Evolutionary conservation across 2,113 vertebrate genomes (phyloP).

Genomic region (Leptosomus discolor): DNA sequence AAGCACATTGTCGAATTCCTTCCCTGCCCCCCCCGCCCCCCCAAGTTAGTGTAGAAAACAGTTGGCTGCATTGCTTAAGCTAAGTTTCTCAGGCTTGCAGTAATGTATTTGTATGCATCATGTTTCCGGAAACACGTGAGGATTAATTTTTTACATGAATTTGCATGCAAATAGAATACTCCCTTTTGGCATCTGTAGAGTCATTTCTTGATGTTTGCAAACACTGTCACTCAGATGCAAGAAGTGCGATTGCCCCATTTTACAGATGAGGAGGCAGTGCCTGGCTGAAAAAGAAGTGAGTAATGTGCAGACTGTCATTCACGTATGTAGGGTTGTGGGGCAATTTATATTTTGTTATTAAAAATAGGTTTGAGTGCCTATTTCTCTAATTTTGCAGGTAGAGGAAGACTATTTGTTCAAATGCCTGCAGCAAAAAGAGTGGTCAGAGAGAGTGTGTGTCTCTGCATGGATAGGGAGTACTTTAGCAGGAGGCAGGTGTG

Average conservation of each 20-base stretch:
- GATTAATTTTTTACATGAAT: conserved; percentile 62
- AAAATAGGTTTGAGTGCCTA: not conserved
- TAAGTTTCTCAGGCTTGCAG: conserved; percentile 22
- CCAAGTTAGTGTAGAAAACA: not conserved
- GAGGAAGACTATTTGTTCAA: conserved; percentile 12
- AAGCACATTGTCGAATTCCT: not conserved
- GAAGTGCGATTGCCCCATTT: conserved; percentile 20
- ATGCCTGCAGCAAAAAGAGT: not conserved
- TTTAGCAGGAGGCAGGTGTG: conserved; percentile 62
- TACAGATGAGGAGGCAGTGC: conserved; percentile 41
- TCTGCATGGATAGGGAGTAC: not conserved
- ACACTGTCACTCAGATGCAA: conserved; percentile 21
- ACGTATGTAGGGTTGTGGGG: not conserved
- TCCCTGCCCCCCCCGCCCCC: too few species aligned
- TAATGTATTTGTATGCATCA: conserved; percentile 39
- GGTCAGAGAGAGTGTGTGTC: not conserved
- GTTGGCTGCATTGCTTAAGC: conserved; percentile 1
- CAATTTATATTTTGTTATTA: conserved; percentile 11
- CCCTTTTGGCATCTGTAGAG: conserved; percentile 29
- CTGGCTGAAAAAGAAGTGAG: conserved; percentile 20
- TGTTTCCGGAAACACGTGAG: conserved; percentile 50
- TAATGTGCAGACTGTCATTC: not conserved
- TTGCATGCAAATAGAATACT: conserved; percentile 52
- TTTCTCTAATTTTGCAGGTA: conserved; percentile 4
- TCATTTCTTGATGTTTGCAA: conserved; percentile 29